Evolutionary conservation across 1,140 invertebrate genomes (phyloP), one percentile per base, ranked within the genome.

Genomic region (Scaptomyza montana): DNA sequence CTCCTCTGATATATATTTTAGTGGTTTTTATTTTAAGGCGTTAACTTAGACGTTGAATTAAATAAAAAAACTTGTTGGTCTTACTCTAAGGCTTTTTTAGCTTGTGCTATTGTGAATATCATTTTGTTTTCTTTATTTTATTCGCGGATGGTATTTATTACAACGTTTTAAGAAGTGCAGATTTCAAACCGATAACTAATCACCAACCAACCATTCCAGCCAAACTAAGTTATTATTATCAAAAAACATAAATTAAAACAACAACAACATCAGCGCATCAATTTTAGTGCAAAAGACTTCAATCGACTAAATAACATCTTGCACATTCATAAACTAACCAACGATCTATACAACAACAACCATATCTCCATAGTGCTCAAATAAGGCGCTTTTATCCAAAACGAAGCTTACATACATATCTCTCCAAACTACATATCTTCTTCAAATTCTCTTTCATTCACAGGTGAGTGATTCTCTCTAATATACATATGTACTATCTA

Each of bases 1-100:
- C 45, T 54, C 39, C 61, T 7, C 6, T 39, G 30, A 53, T 43
- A 28, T 57, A 36, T 50, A 51, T 53, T 75, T 66, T 57, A 41
- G 21, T 51, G 50, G 41, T 67, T 16, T 16, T 71, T 71, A 53
- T 66, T 47, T 59, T 53, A 46, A 59, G 62, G 62, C 66, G 62
- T 47, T 33, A 28, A 66, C 59, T 33, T 36, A 71, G 57, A 43
- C 9, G 68, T 46, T 25, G 25, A 13, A 10, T n/a, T 45, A n/a
- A 41, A 64, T 6, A 25, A 10, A 4, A 25, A 4, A 59, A 59
- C 21, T 59, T 55, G 51, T 63, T 51, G 60, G 8, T 36, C 33
- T 9, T 9, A 9, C 1, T 9, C 28, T 41, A 67, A 6, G 45
- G 16, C 16, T 77, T 67, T 46, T 54, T 61, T 28, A 16, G 5